Conservation (phyloP, 1,140 invertebrate species). For the Drosophila jambulina region DNA sequence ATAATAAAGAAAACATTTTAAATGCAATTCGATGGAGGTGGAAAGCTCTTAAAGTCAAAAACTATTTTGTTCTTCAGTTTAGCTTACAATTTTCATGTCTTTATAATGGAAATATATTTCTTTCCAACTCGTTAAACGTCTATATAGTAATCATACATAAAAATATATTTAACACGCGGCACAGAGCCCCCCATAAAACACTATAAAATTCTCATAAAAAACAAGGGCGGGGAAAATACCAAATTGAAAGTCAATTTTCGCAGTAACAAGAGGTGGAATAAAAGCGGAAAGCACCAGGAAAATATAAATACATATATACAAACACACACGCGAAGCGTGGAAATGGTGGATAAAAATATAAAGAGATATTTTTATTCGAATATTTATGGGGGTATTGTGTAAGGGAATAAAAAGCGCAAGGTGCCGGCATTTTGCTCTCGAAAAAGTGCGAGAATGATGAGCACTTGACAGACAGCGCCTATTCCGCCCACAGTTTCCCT, state of each 20-base stretch:
- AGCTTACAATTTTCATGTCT: neutral
- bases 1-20: neutral
- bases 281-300: constrained; percentile 14
- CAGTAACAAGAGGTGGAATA: constrained; percentile 1
- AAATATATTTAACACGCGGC: constrained; percentile 2
- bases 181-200: constrained; percentile 26
- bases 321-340: constrained; percentile 16
- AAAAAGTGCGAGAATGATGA: constrained; percentile 45
- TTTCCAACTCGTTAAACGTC: neutral
- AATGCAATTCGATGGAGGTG: no score
- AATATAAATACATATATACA: constrained; percentile 18
- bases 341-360: constrained; percentile 46
- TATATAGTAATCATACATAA: neutral
- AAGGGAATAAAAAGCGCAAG: constrained; percentile 53
- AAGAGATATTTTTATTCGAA: constrained; percentile 50
- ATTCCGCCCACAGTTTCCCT: constrained; percentile 18
- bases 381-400: constrained; percentile 61
- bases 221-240: constrained; percentile 26
- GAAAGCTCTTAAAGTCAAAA: neutral
- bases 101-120: neutral
- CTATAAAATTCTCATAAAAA: constrained; percentile 65
- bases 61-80: neutral
- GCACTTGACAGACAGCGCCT: constrained; percentile 58
- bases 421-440: constrained; percentile 31
- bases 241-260: constrained; percentile 77